phyloP scores from a whole-genome alignment of 2,888 invertebrate species.

The Hirtodrosophila trivittata region DNA sequence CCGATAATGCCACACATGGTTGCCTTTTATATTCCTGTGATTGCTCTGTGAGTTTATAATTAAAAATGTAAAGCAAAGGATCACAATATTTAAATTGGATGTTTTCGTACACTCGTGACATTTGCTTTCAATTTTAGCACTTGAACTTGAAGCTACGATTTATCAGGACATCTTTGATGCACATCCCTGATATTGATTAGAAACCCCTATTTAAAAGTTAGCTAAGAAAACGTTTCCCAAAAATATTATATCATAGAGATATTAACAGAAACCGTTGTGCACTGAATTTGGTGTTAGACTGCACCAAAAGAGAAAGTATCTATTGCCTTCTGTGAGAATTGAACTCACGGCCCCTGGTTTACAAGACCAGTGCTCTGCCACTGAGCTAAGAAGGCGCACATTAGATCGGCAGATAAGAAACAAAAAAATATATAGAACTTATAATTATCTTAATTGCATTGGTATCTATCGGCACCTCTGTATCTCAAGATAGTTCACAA shows the following conservation, averaged over 20 bases:
- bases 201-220: too few species aligned
- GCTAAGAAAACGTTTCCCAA: too few species aligned
- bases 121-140: constrained; percentile 19
- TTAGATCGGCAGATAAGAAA: background rate
- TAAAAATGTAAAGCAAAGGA: constrained; percentile 73
- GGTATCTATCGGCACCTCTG: background rate
- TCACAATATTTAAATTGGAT: constrained; percentile 46
- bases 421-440: background rate
- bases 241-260: too few species aligned
- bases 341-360: constrained; percentile 96
- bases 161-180: too few species aligned
- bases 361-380: constrained; percentile 96
- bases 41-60: constrained; percentile 66
- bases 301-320: background rate
- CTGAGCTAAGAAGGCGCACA: constrained; percentile 88
- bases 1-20: constrained; percentile 74
- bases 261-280: too few species aligned
- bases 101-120: constrained; percentile 22
- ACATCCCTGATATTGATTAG: too few species aligned
- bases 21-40: constrained; percentile 33
- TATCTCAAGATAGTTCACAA: too few species aligned
- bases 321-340: constrained; percentile 93
- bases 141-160: constrained; percentile 13
- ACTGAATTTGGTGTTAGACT: too few species aligned
- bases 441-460: background rate